These are phyloP conservation scores for Eupithecia tripunctaria DNA, from an alignment of 2,888 invertebrate species.

Conservation along the genomic window DNA sequence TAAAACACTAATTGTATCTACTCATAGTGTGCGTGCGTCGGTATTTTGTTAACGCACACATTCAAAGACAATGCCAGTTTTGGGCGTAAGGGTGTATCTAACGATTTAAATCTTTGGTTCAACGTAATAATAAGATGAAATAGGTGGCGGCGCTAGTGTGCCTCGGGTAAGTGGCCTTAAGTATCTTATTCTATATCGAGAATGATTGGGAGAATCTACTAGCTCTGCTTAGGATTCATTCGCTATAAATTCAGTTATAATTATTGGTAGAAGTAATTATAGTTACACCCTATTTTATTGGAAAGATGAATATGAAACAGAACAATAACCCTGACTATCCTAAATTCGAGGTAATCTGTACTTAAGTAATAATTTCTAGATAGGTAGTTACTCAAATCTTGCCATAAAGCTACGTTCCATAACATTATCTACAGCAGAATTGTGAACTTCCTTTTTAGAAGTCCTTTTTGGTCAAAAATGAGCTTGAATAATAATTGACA, in stretches of 20 bases:
- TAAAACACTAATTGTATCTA: too few relatives aligned
- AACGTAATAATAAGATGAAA: too few relatives aligned
- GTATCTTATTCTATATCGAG: background rate
- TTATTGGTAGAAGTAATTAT: background rate
- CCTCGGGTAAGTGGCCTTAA: too few relatives aligned
- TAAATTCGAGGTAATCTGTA: conserved; percentile 39
- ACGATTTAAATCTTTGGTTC: too few relatives aligned
- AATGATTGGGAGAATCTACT: background rate
- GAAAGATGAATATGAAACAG: background rate
- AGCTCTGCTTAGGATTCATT: background rate
- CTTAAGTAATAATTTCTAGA: background rate
- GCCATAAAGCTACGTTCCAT: background rate
- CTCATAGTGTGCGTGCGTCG: too few relatives aligned
- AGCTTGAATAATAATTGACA: too few relatives aligned
- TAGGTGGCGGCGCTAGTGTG: too few relatives aligned
- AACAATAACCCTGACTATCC: conserved; percentile 42
- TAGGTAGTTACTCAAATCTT: background rate
- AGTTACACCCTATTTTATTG: background rate
- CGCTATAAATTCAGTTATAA: background rate
- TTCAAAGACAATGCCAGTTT: too few relatives aligned
- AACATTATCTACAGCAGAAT: background rate
- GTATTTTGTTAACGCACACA: too few relatives aligned
- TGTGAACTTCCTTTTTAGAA: too few relatives aligned
- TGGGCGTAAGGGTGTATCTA: too few relatives aligned
- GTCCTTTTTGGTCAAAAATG: too few relatives aligned